These are phyloP conservation scores for Formicarius rufipectus DNA, from an alignment of 2,113 vertebrate genomes.

Conservation along the genomic window DNA sequence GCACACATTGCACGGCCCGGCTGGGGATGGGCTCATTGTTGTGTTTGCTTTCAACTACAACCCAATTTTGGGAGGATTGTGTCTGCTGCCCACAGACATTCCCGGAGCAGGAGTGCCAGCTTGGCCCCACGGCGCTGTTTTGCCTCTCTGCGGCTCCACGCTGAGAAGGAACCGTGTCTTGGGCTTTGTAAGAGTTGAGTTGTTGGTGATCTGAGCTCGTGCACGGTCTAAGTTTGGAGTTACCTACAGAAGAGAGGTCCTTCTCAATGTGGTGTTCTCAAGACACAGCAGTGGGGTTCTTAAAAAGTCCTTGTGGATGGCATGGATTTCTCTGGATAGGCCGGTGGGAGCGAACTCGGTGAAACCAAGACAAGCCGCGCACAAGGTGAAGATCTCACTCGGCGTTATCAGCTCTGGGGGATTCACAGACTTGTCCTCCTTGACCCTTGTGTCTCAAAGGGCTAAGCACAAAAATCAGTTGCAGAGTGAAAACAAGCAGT, in stretches of 20 bases:
- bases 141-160: neutral
- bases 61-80: neutral
- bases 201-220: neutral
- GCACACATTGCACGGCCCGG: fast-evolving
- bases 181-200: neutral
- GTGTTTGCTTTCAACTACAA: neutral
- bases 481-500: neutral
- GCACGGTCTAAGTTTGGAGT: neutral
- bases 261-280: neutral
- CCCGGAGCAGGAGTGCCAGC: neutral
- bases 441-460: neutral
- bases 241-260: neutral
- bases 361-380: neutral
- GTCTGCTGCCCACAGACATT: neutral
- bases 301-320: neutral
- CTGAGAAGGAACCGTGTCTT: neutral
- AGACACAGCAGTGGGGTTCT: neutral
- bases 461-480: neutral
- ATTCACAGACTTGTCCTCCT: neutral
- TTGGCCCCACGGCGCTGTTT: fast-evolving
- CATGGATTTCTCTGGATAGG: neutral
- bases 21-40: neutral
- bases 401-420: neutral
- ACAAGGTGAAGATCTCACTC: neutral
- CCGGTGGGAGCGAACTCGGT: neutral